These are phyloP conservation scores for Siniperca obscura DNA, from an alignment of 2,797 vertebrate genomes.

Conservation along the genomic window DNA sequence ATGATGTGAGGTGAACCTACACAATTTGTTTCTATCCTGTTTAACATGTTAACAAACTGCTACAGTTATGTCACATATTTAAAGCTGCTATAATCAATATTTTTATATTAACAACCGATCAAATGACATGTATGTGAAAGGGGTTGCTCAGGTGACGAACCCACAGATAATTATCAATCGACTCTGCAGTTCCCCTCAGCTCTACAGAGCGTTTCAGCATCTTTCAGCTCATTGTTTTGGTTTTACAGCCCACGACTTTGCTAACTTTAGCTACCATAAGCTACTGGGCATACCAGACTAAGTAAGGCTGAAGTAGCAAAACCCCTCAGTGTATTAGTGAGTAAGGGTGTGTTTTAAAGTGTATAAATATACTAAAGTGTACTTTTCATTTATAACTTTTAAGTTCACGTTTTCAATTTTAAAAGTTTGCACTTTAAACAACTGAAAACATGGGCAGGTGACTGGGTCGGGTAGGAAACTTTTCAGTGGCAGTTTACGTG, in stretches of 20 bases:
- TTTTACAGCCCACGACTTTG: too few species aligned
- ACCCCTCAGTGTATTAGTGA: too few species aligned
- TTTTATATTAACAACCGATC: not conserved
- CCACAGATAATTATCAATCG: too few species aligned
- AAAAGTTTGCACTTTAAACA: too few species aligned
- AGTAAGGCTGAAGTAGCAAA: not conserved
- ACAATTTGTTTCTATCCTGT: not conserved
- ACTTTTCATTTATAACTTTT: not conserved
- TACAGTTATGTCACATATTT: not conserved
- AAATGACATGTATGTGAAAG: not conserved
- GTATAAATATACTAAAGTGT: not conserved
- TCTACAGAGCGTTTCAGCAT: too few species aligned
- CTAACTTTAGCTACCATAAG: too few species aligned
- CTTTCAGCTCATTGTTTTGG: too few species aligned
- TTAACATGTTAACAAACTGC: not conserved
- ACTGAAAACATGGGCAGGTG: not conserved
- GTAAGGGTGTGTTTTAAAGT: not conserved
- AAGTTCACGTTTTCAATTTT: too few species aligned
- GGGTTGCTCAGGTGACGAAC: not conserved
- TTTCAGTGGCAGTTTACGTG: not conserved
- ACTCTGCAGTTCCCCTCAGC: too few species aligned
- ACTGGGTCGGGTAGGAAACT: constrained; percentile 3
- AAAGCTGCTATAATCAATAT: not conserved
- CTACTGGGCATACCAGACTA: not conserved
- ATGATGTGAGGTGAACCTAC: not conserved